phyloP scores from a whole-genome alignment of 2,113 vertebrate species.

The Ochotona curzoniae region DNA sequence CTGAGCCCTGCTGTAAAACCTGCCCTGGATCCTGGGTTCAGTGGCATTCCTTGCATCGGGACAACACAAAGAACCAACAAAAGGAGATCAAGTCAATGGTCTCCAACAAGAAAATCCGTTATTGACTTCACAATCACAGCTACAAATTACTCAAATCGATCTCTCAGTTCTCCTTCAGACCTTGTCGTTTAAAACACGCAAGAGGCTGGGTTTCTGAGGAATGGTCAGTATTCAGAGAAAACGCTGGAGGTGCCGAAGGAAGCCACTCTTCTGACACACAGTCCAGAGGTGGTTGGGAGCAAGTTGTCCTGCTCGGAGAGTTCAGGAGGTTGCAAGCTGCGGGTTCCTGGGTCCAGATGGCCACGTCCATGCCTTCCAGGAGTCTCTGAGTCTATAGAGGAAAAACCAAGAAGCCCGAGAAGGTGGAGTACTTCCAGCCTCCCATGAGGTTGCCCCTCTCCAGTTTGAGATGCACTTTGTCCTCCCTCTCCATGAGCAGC shows the following conservation, averaged over 20 bases:
- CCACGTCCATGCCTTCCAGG: constrained; percentile 61
- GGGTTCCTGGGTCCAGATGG: constrained; percentile 81
- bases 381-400: constrained; percentile 91
- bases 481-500: constrained; percentile 97
- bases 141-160: constrained; percentile 91
- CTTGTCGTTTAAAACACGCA: constrained; percentile 91
- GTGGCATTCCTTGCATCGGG: constrained; percentile 80
- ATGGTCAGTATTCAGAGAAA: constrained; percentile 92
- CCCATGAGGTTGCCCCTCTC: constrained; percentile 99
- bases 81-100: constrained; percentile 86
- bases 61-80: constrained; percentile 80
- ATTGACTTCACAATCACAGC: constrained; percentile 91
- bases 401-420: constrained; percentile 99
- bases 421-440: constrained; percentile 99
- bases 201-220: constrained; percentile 91
- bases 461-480: constrained; percentile 98
- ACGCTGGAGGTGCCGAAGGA: constrained; percentile 87
- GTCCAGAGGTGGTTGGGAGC: constrained; percentile 86
- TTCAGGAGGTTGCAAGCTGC: constrained; percentile 81
- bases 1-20: constrained; percentile 62
- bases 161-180: constrained; percentile 92
- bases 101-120: constrained; percentile 92
- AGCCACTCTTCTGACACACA: constrained; percentile 89
- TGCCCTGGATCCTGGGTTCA: constrained; percentile 83
- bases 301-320: constrained; percentile 84